Evolutionary conservation across 2,888 invertebrate genomes (phyloP).

Genomic region (Orchesella flavescens): DNA sequence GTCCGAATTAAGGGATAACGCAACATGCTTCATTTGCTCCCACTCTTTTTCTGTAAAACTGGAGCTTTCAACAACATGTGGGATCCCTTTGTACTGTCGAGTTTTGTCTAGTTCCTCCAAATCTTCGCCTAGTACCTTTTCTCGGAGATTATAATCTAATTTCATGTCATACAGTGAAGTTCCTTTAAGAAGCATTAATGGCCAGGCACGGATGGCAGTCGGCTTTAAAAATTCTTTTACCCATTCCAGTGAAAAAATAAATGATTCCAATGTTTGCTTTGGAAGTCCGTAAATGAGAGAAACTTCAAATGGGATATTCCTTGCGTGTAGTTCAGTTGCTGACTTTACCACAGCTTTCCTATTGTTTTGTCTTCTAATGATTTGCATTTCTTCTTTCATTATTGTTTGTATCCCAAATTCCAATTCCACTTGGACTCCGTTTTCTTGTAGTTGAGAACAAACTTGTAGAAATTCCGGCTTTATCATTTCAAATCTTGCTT

Average conservation of each 20-base stretch:
- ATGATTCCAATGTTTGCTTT: slow-evolving; percentile 27
- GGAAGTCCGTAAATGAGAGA: slow-evolving; percentile 49
- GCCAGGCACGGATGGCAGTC: slow-evolving; percentile 27
- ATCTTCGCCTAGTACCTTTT: slow-evolving; percentile 32
- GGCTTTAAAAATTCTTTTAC: slow-evolving; percentile 39
- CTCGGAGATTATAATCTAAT: background rate
- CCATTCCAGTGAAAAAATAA: slow-evolving; percentile 34
- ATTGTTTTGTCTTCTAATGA: slow-evolving; percentile 30
- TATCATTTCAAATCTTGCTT: slow-evolving; percentile 42
- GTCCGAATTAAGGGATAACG: slow-evolving; percentile 7
- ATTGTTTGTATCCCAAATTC: slow-evolving; percentile 46
- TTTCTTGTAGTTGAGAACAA: slow-evolving; percentile 18
- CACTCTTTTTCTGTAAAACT: slow-evolving; percentile 28
- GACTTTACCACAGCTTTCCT: slow-evolving; percentile 5
- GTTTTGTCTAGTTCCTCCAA: slow-evolving; percentile 40
- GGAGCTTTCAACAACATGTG: slow-evolving; percentile 43
- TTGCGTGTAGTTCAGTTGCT: slow-evolving; percentile 19
- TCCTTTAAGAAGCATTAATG: slow-evolving; percentile 34
- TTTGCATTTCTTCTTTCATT: slow-evolving; percentile 5
- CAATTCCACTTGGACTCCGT: slow-evolving; percentile 18
- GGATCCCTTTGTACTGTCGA: slow-evolving; percentile 39
- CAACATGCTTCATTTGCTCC: slow-evolving; percentile 40
- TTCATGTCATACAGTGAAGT: slow-evolving; percentile 29
- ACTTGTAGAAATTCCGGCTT: slow-evolving; percentile 7
- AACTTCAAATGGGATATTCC: slow-evolving; percentile 43